Conservation (phyloP, 2,888 invertebrate species). For the Carcina quercana region DNA sequence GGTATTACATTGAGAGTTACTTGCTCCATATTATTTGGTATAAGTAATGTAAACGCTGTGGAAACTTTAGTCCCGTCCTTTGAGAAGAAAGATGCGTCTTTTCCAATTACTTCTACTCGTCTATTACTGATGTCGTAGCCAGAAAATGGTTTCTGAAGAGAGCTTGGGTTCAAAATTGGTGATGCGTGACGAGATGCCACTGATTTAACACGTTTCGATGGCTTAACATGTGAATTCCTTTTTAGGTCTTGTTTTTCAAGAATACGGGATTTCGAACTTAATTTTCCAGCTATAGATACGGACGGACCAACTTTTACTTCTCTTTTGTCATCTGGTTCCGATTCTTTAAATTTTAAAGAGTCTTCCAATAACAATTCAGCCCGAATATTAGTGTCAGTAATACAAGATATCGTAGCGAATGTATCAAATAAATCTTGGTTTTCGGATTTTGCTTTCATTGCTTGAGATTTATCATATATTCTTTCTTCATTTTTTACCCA, state of each 20-base stretch:
- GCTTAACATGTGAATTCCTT: too few relatives aligned
- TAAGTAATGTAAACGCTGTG: conserved; percentile 43
- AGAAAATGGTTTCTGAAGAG: conserved; percentile 45
- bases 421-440: conserved; percentile 33
- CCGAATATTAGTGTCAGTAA: conserved; percentile 41
- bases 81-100: conserved; percentile 52
- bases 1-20: conserved; percentile 43
- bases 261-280: too few relatives aligned
- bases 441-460: conserved; percentile 29
- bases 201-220: too few relatives aligned
- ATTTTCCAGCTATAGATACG: too few relatives aligned
- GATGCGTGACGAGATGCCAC: too few relatives aligned
- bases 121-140: conserved; percentile 58
- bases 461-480: conserved; percentile 38
- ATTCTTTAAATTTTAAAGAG: conserved; percentile 60
- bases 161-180: too few relatives aligned
- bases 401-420: conserved; percentile 34
- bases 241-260: too few relatives aligned
- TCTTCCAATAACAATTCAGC: conserved; percentile 56
- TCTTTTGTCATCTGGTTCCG: too few relatives aligned
- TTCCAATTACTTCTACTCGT: conserved; percentile 60
- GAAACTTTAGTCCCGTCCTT: conserved; percentile 50
- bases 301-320: too few relatives aligned
- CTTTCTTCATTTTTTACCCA: conserved; percentile 63
- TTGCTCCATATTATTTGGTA: conserved; percentile 53